Conservation (phyloP, 2,888 invertebrate species). For the Tineola bisselliella region DNA sequence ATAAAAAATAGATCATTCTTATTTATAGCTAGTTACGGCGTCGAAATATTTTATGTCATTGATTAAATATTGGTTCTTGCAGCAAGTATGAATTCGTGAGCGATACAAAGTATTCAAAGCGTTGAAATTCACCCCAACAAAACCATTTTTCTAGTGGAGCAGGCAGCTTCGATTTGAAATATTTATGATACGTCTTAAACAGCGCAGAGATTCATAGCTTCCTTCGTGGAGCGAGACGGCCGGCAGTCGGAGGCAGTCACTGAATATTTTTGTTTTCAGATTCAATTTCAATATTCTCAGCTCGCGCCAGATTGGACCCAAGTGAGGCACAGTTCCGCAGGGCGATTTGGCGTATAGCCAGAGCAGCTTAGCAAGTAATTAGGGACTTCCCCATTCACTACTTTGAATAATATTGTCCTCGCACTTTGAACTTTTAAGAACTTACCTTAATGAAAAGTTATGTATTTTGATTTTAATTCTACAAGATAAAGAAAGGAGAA, state of each 20-base stretch:
- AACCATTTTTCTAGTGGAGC: not conserved
- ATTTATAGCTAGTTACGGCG: no score
- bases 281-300: not conserved
- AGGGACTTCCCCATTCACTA: constrained; percentile 18
- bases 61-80: no score
- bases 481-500: not conserved
- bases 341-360: constrained; percentile 25
- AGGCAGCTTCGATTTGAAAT: constrained; percentile 8
- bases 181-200: constrained; percentile 7
- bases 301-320: not conserved
- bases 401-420: constrained; percentile 5
- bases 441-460: constrained; percentile 13
- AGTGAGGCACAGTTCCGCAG: not conserved
- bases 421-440: constrained; percentile 15
- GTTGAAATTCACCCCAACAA: not conserved
- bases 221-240: constrained; percentile 6
- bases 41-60: no score
- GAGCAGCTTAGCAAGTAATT: constrained; percentile 24
- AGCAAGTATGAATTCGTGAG: not conserved
- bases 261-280: constrained; percentile 4
- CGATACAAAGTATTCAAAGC: not conserved
- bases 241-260: not conserved
- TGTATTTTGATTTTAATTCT: constrained; percentile 3
- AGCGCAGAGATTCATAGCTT: constrained; percentile 16
- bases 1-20: no score